Conservation (phyloP, 2,113 vertebrate genomes). For the Boleophthalmus pectinirostris region DNA sequence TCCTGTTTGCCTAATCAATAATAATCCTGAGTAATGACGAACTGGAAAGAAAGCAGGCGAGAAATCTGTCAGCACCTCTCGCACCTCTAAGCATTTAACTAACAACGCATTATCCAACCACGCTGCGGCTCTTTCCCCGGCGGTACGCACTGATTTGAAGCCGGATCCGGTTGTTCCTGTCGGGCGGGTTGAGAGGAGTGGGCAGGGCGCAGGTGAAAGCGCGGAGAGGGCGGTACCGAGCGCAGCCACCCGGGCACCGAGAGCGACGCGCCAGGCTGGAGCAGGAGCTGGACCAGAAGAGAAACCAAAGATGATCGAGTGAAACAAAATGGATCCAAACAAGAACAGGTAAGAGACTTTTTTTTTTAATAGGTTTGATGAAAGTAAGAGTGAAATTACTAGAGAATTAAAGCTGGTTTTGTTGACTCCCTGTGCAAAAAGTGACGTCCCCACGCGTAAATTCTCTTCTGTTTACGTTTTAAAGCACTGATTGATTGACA, state of each 20-base stretch:
- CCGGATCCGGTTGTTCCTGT: slow-evolving; percentile 75
- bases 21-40: slow-evolving; percentile 5
- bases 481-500: slow-evolving; percentile 5
- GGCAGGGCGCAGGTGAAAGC: slow-evolving; percentile 54
- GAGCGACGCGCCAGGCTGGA: background rate
- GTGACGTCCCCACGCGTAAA: background rate
- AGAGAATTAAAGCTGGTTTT: background rate
- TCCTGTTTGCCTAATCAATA: slow-evolving; percentile 24
- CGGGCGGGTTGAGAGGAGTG: slow-evolving; percentile 63
- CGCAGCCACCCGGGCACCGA: slow-evolving; percentile 1
- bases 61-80: slow-evolving; percentile 17
- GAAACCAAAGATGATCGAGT: slow-evolving; percentile 66
- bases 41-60: slow-evolving; percentile 18
- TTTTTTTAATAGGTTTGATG: background rate
- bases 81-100: slow-evolving; percentile 6
- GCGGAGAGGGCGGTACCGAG: slow-evolving; percentile 30
- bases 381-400: slow-evolving; percentile 4
- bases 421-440: background rate
- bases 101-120: slow-evolving; percentile 48
- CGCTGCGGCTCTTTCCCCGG: background rate
- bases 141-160: slow-evolving; percentile 39
- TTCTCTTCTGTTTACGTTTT: background rate
- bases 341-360: slow-evolving; percentile 68
- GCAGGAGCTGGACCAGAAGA: slow-evolving; percentile 45
- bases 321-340: slow-evolving; percentile 66